These are phyloP conservation scores for Hydriomena furcata DNA, from an alignment of 2,888 invertebrate genomes.

Conservation along the genomic window DNA sequence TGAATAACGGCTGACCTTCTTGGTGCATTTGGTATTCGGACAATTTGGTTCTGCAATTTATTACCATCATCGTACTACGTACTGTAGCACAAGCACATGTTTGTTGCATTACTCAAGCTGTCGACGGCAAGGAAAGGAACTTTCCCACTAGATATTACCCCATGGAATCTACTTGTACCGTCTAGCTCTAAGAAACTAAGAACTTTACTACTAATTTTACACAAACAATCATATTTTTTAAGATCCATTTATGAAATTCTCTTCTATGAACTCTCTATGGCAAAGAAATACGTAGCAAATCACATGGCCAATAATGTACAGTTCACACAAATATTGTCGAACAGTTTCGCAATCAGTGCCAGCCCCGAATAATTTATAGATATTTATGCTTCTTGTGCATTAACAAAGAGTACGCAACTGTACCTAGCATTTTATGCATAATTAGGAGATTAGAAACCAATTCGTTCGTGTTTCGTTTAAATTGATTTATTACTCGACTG, in stretches of 20 bases:
- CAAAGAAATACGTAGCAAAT: conserved; percentile 7
- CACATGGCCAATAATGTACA: not conserved
- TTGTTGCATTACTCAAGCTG: not conserved
- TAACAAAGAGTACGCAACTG: conserved; percentile 23
- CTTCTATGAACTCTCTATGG: no score
- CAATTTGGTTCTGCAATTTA: not conserved
- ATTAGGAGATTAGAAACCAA: conserved; percentile 13
- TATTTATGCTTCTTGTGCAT: conserved; percentile 7
- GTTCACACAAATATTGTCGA: conserved; percentile 16
- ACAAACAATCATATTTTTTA: not conserved
- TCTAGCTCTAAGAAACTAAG: no score
- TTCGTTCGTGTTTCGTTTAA: conserved; percentile 19
- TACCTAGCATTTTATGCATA: conserved; percentile 15
- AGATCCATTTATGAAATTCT: not conserved
- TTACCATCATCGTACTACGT: no score
- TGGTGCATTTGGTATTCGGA: conserved; percentile 11
- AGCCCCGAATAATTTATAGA: conserved; percentile 17
- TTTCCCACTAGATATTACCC: no score
- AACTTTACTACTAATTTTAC: no score
- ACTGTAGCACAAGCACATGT: no score
- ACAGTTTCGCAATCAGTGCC: conserved; percentile 16
- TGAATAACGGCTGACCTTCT: conserved; percentile 12
- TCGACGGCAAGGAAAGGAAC: no score
- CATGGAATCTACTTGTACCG: no score
- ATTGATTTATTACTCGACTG: conserved; percentile 10